Evolutionary conservation across 2,888 invertebrate genomes (phyloP).

Genomic region (Minunthozetes semirufus): DNA sequence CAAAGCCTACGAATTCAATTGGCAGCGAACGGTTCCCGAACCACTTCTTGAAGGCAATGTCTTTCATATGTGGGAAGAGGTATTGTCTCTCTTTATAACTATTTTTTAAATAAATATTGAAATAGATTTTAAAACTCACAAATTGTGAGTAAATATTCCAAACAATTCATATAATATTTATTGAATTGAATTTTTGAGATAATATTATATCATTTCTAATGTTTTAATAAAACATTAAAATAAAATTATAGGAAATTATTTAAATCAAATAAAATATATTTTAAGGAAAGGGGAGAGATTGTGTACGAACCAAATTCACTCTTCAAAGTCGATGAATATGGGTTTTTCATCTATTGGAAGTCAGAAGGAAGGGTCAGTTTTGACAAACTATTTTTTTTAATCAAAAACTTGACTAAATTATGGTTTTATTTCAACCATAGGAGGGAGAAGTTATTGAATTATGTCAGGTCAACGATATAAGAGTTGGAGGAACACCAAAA

Average conservation of each 20-base stretch:
- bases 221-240: too few species aligned
- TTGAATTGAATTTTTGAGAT: too few species aligned
- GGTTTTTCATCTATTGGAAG: slow-evolving; percentile 98
- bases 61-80: slow-evolving; percentile 96
- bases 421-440: slow-evolving; percentile 53
- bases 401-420: too few species aligned
- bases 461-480: slow-evolving; percentile 95
- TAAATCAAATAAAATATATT: background rate
- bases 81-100: slow-evolving; percentile 42
- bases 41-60: slow-evolving; percentile 72
- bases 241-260: background rate
- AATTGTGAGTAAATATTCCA: too few species aligned
- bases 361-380: slow-evolving; percentile 77
- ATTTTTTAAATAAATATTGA: too few species aligned
- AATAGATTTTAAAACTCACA: too few species aligned
- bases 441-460: slow-evolving; percentile 97
- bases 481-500: slow-evolving; percentile 83
- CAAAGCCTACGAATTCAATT: slow-evolving; percentile 97
- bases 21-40: slow-evolving; percentile 91
- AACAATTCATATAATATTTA: background rate
- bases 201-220: too few species aligned
- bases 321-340: slow-evolving; percentile 93
- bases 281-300: slow-evolving; percentile 77
- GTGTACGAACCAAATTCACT: slow-evolving; percentile 78
- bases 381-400: background rate